Percentiles rank a stretch among this genome's conserved stretches.
Conservation (phyloP, 2,888 invertebrate species). For the Holacanthella duospinosa region DNA sequence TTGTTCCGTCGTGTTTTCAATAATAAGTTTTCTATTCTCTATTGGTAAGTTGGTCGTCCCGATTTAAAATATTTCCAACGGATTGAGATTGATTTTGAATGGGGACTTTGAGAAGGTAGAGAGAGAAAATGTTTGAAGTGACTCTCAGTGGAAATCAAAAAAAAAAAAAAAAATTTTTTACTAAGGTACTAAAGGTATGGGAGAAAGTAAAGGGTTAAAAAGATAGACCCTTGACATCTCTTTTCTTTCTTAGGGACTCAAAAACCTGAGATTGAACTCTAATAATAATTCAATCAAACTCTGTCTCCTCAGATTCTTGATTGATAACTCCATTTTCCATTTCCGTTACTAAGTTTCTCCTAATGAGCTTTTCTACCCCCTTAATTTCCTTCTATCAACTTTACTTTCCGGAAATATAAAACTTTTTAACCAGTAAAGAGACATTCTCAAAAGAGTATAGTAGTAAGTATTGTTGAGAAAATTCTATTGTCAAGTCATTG, state of each 20-base stretch:
- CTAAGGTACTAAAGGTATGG: too few species aligned
- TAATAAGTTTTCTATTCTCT: neutral
- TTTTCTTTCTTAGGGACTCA: neutral
- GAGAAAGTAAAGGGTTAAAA: constrained; percentile 11
- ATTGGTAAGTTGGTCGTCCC: too few species aligned
- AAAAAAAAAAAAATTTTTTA: too few species aligned
- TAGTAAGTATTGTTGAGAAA: neutral
- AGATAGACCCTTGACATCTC: neutral
- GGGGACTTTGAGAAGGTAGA: constrained; percentile 2
- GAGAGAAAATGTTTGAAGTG: constrained; percentile 19
- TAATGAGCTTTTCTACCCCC: constrained; percentile 31
- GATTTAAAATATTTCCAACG: constrained; percentile 18
- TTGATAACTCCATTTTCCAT: constrained; percentile 31
- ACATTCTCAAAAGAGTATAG: too few species aligned
- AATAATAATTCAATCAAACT: constrained; percentile 30
- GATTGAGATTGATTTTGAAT: constrained; percentile 34
- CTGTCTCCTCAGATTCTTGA: constrained; percentile 26
- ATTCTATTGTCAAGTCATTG: neutral
- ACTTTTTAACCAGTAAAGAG: too few species aligned
- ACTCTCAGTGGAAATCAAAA: constrained; percentile 32
- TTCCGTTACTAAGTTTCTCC: constrained; percentile 33
- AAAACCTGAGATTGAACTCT: neutral
- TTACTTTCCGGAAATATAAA: neutral
- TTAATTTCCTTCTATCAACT: constrained; percentile 8
- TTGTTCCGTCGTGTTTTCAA: neutral